A percentile compares a stretch with the other conserved stretches of the same genome.
Conservation (phyloP, 2,797 vertebrate species). For the Garrulus glandarius region DNA sequence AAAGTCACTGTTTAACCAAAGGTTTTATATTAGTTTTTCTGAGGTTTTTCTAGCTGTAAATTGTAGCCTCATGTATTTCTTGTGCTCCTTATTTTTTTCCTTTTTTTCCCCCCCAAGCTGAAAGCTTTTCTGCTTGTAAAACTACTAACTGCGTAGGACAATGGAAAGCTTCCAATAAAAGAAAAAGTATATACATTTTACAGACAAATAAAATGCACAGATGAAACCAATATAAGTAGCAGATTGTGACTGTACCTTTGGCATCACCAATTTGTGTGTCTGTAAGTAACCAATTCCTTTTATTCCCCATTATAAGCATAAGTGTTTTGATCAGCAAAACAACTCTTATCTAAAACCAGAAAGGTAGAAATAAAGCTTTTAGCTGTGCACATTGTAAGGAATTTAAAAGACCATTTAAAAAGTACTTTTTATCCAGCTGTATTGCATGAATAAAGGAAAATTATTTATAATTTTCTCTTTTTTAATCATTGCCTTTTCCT, state of each 20-base stretch:
- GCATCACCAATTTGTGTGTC: not conserved
- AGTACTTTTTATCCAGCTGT: not conserved
- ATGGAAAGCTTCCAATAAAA: not conserved
- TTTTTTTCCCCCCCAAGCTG: not conserved
- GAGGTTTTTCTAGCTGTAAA: not conserved
- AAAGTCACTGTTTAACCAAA: not conserved
- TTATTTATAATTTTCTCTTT: not conserved
- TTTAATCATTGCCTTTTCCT: not conserved
- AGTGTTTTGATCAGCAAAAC: not conserved
- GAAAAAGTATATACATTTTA: not conserved
- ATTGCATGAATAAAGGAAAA: not conserved
- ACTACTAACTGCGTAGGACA: not conserved
- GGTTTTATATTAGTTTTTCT: not conserved
- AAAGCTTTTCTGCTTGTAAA: not conserved
- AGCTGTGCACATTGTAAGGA: not conserved
- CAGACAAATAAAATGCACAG: not conserved
- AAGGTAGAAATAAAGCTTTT: not conserved
- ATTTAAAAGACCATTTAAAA: not conserved
- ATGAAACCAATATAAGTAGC: not conserved
- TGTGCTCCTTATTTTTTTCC: not conserved
- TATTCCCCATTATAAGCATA: not conserved
- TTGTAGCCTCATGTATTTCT: not conserved
- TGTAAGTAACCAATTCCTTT: not conserved
- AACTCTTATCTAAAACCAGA: not conserved
- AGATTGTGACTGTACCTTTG: not conserved